These are phyloP conservation scores for Lithobates pipiens DNA, from an alignment of 2,797 vertebrate species.

Conservation along the genomic window DNA sequence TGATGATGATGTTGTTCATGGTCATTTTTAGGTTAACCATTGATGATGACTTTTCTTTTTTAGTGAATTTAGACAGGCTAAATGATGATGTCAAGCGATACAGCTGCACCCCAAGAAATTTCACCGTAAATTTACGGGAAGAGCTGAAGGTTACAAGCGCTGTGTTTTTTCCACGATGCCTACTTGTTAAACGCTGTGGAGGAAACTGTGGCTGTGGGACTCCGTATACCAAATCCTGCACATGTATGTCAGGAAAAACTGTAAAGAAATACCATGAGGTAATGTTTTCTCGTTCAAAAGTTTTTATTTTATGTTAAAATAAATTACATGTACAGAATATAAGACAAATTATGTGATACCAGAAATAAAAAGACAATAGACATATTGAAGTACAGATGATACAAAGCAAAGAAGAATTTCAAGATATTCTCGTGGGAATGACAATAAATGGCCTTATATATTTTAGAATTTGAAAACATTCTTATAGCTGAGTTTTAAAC, in stretches of 20 bases:
- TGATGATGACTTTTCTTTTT: slow-evolving; percentile 54
- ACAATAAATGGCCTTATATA: no score
- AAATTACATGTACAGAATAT: no score
- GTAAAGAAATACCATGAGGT: slow-evolving; percentile 93
- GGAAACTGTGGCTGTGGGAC: slow-evolving; percentile 94
- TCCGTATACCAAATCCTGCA: slow-evolving; percentile 87
- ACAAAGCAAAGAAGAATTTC: no score
- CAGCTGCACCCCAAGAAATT: slow-evolving; percentile 95
- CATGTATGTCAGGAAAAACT: slow-evolving; percentile 84
- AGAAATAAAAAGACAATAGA: no score
- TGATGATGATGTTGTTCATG: not conserved
- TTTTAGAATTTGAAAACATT: no score
- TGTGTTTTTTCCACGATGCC: slow-evolving; percentile 94
- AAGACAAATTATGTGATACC: no score
- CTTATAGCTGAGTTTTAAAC: no score
- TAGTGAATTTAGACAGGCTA: slow-evolving; percentile 93
- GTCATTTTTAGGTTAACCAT: not conserved
- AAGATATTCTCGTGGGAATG: no score
- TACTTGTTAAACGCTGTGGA: slow-evolving; percentile 93
- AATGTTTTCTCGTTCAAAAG: no score
- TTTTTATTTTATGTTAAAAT: no score
- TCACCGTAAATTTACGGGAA: slow-evolving; percentile 92
- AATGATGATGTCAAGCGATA: slow-evolving; percentile 93
- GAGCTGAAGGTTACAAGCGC: slow-evolving; percentile 87
- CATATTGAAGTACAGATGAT: no score